A percentile compares a stretch with the other conserved stretches of the same genome.
Conservation (phyloP, 2,113 vertebrate genomes). For the Cryptotis parvus region DNA sequence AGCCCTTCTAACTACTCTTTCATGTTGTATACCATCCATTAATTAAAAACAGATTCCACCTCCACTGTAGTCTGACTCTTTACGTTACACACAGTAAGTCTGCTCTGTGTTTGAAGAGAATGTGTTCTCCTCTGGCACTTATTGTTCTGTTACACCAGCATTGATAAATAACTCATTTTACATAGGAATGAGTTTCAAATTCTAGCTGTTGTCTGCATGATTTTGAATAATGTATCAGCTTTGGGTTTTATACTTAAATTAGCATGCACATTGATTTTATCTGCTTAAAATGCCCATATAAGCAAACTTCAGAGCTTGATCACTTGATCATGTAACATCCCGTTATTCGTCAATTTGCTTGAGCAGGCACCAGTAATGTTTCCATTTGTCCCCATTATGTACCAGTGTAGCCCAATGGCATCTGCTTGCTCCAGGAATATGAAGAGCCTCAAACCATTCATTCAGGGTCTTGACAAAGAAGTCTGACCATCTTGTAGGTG, state of each 20-base stretch:
- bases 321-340: too few relatives aligned
- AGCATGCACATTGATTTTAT: not conserved
- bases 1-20: not conserved
- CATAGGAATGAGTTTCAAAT: not conserved
- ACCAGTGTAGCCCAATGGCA: too few relatives aligned
- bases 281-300: not conserved
- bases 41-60: not conserved
- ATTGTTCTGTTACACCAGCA: not conserved
- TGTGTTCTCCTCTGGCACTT: not conserved
- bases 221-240: not conserved
- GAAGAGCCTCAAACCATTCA: too few relatives aligned
- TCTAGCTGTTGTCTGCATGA: not conserved
- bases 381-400: too few relatives aligned
- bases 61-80: not conserved
- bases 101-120: not conserved
- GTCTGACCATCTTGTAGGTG: too few relatives aligned
- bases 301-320: not conserved
- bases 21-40: not conserved
- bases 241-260: not conserved
- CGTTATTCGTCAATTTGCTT: too few relatives aligned
- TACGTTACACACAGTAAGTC: not conserved
- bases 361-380: too few relatives aligned
- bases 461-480: too few relatives aligned
- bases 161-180: not conserved
- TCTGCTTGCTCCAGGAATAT: too few relatives aligned